Conservation (phyloP, 2,888 invertebrate species). For the Troides oblongomaculatus region DNA sequence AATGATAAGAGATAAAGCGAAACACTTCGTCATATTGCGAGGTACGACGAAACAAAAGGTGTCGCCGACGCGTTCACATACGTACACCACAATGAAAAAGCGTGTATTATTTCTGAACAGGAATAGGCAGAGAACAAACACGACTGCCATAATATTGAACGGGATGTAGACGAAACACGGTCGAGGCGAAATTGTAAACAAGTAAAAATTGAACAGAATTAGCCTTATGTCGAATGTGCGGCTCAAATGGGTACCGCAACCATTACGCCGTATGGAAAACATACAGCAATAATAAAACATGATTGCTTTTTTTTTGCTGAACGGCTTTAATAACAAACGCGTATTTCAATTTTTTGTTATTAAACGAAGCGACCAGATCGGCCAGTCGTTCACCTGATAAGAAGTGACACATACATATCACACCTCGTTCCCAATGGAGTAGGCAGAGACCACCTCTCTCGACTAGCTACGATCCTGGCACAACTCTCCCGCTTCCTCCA, state of each 20-base stretch:
- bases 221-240: slow-evolving; percentile 35
- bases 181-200: slow-evolving; percentile 60
- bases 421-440: too few relatives aligned
- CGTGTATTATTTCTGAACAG: not conserved
- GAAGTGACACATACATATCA: too few relatives aligned
- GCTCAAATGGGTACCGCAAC: slow-evolving; percentile 12
- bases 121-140: not conserved
- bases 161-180: slow-evolving; percentile 52
- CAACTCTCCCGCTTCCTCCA: too few relatives aligned
- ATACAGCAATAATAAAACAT: not conserved
- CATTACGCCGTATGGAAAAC: slow-evolving; percentile 9
- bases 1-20: slow-evolving; percentile 4
- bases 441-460: too few relatives aligned
- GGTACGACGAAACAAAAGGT: not conserved
- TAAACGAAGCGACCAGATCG: too few relatives aligned
- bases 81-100: not conserved
- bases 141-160: slow-evolving; percentile 3
- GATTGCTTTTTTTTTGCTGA: not conserved
- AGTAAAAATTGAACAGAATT: slow-evolving; percentile 58
- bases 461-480: too few relatives aligned
- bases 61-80: not conserved
- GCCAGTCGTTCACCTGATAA: too few relatives aligned
- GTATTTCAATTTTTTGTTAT: too few relatives aligned
- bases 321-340: not conserved
- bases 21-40: not conserved